Evolutionary conservation across 2,888 invertebrate genomes (phyloP).

Genomic region (Caenorhabditis macrosperma): DNA sequence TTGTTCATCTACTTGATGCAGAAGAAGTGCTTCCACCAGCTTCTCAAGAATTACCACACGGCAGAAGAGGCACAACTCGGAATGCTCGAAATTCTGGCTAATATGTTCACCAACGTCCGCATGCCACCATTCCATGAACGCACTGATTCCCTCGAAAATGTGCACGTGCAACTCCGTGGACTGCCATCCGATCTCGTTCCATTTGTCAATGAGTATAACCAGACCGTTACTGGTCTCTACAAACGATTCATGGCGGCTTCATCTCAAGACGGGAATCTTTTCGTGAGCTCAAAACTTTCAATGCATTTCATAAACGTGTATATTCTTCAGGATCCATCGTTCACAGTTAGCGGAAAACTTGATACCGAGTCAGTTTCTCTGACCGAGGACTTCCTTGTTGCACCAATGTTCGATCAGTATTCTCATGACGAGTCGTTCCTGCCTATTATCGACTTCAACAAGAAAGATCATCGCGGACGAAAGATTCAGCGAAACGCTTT

Average conservation of each 20-base stretch:
- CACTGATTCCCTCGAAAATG: constrained; percentile 41
- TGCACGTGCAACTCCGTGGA: constrained; percentile 46
- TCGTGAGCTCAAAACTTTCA: constrained; percentile 63
- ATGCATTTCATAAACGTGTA: too few species aligned
- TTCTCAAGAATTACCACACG: constrained; percentile 60
- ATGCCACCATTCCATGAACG: constrained; percentile 72
- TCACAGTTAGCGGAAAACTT: constrained; percentile 51
- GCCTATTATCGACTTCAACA: constrained; percentile 64
- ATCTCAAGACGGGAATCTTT: constrained; percentile 62
- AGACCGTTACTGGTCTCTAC: constrained; percentile 68
- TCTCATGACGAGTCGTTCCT: constrained; percentile 72
- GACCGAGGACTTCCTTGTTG: constrained; percentile 66
- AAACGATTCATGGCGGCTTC: constrained; percentile 70
- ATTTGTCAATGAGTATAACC: constrained; percentile 72
- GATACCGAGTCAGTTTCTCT: constrained; percentile 41
- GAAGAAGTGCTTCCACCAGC: constrained; percentile 73
- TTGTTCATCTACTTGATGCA: constrained; percentile 77
- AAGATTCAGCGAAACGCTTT: constrained; percentile 76
- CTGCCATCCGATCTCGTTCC: constrained; percentile 27
- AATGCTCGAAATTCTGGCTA: constrained; percentile 73
- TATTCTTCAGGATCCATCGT: constrained; percentile 53
- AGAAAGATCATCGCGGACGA: constrained; percentile 73
- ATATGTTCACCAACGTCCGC: constrained; percentile 75
- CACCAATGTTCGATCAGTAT: constrained; percentile 71
- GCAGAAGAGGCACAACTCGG: constrained; percentile 65